Conservation (phyloP, 30 jellyfish, hydroid and myxozoan genomes). For the Aurelia aurita region DNA sequence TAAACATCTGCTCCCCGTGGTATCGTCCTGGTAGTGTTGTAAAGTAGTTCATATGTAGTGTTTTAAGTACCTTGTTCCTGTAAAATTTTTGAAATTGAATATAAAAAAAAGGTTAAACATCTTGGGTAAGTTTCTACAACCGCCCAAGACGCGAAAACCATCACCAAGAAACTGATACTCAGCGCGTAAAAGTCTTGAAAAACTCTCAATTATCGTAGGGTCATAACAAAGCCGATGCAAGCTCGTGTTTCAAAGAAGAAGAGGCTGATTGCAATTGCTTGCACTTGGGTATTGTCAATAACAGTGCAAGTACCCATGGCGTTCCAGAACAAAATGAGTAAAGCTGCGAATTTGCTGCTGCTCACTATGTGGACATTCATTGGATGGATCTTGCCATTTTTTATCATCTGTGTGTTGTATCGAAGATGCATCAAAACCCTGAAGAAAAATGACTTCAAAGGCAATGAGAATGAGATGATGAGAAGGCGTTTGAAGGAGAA, state of each 20-base stretch:
- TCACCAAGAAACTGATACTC: too few relatives aligned
- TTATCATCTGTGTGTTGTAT: not conserved
- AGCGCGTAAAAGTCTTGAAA: too few relatives aligned
- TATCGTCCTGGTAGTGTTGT: too few relatives aligned
- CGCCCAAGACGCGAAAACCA: too few relatives aligned
- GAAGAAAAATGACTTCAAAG: not conserved
- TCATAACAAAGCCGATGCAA: slow-evolving; percentile 1
- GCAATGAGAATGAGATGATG: not conserved
- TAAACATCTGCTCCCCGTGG: too few relatives aligned
- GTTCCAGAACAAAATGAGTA: not conserved
- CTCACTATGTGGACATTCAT: not conserved
- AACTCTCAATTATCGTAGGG: not conserved
- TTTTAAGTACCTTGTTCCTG: too few relatives aligned
- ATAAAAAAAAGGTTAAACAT: too few relatives aligned
- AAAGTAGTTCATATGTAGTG: too few relatives aligned
- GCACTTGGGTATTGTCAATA: not conserved
- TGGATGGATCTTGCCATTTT: not conserved
- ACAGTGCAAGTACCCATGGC: not conserved
- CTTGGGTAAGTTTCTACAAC: too few relatives aligned
- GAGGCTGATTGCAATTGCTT: not conserved
- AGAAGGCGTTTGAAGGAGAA: slow-evolving; percentile 1
- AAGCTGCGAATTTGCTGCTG: not conserved
- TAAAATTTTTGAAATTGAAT: too few relatives aligned
- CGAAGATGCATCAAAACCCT: not conserved
- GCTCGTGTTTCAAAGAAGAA: not conserved